Evolutionary conservation across 2,888 invertebrate species (phyloP), one percentile per base, ranked within the genome.

Genomic region (Noctua janthe): DNA sequence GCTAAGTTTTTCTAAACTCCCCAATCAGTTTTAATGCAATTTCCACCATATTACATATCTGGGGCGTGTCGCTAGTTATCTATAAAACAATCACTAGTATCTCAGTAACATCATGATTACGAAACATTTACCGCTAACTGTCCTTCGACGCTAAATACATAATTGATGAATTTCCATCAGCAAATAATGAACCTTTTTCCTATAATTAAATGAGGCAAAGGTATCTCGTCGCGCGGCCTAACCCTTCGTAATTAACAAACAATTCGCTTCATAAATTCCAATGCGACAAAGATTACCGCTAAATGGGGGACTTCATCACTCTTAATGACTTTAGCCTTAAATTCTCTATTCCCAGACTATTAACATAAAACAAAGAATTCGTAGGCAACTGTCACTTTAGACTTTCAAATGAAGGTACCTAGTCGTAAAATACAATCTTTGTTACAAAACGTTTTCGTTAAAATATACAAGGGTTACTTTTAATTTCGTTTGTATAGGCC

Each of bases 401-500:
- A 85, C 73, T 87, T 90, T 85, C 79, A 85, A 89, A 84, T 80
- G 56, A 83, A 81, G 66, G 29, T 29, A 29, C 29, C 39, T 78
- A 77, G 59, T 78, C 77, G 78, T 81, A 76, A 82, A 85, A 78
- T 76, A 72, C 56, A 84, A 82, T 83, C 62, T 83, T 79, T 81
- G 74, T 87, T 82, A 76, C 86, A 82, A 90, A 82, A 88, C 71
- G 69, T 84, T 90, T 88, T 89, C 87, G 89, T 86, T 83, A 75
- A 77, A 76, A 72, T 74, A 43, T 84, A 69, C 69, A 51, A 80
- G 73, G 76, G 69, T 80, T 84, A 85, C 85, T 88, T 87, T 87
- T 90, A 82, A 90, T 91, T 93, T 92, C 90, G 85, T 88, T 84
- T 87, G 84, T 84, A 79, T 75, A 88, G 80, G 81, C 86, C 78